Base-by-base conservation (phyloP, 1,140 invertebrate genomes). In the Tetramorium alpestre region DNA sequence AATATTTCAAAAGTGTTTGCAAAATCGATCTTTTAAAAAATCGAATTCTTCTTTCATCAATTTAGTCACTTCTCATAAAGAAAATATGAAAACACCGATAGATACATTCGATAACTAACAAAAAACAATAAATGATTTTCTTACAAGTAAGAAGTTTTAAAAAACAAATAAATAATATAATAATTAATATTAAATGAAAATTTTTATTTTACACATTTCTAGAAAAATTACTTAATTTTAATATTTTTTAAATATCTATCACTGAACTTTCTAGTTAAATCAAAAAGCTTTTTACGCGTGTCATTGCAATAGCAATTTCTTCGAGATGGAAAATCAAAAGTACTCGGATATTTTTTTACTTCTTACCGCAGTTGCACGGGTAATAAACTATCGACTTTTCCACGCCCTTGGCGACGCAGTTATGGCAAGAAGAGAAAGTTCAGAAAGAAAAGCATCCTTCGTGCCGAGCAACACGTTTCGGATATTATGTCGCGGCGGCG, bases 401-500 rank as follows among this genome's bases (percentile, higher is more conserved):
- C 47, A 56, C 47, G 54, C 44, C 51, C 54, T 82, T 73, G 67
- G 80, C 38, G 13, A 54, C 80, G 67, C 54, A 82, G 80, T 82
- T 60, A 73, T 58, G 41, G 25, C 41, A 47, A 82, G 49, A 60
- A 82, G 78, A 51, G 69, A 90, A 90, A 90, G 51, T 90, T 90
- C 13, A 11, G 65, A 67, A 51, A 90, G 89, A 90, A 89, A 90
- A 85, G 76, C 88, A 88, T 90, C 62, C 64, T 51, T 90, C 67
- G 85, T 56, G 56, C 58, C 51, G 64, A 73, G 70, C 69, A 90
- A 90, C 88, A 90, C 88, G 89, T 88, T 90, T 90, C 89, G 81
- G 86, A 90, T 90, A 90, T 90, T 90, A 90, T 90, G 88, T 88
- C 86, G 86, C 65, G 64, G 88, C 72, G 58, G 64, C 62, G 86